Evolutionary conservation across 2,113 vertebrate species (phyloP).

Genomic region (Sminthopsis crassicaudata): DNA sequence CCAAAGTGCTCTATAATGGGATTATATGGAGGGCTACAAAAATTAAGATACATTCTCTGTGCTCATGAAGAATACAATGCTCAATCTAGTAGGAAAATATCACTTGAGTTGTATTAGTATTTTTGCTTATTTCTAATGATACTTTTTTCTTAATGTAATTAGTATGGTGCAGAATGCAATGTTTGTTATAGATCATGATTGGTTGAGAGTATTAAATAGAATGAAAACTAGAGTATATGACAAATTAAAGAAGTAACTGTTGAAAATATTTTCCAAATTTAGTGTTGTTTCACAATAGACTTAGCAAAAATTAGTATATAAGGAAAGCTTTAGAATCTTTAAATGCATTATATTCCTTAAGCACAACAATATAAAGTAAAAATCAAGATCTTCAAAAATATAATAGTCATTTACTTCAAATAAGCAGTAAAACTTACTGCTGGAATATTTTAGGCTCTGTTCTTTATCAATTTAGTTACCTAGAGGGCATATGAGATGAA

Average conservation of each 20-base stretch:
- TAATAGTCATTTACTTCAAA: not conserved
- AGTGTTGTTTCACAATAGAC: not conserved
- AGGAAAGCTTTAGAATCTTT: not conserved
- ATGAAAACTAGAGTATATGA: not conserved
- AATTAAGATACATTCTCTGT: not conserved
- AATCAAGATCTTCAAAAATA: not conserved
- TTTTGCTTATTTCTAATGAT: not conserved
- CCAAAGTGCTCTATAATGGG: not conserved
- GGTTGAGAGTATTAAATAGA: not conserved
- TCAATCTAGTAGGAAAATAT: not conserved
- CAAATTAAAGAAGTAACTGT: not conserved
- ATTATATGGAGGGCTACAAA: not conserved
- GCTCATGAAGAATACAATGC: not conserved
- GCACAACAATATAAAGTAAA: not conserved
- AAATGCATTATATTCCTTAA: not conserved
- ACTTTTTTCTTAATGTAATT: not conserved
- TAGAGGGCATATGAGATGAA: not conserved
- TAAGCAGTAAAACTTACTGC: not conserved
- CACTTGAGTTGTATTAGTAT: not conserved
- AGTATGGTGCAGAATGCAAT: not conserved
- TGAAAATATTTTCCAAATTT: not conserved
- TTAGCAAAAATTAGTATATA: not conserved
- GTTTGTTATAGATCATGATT: not conserved
- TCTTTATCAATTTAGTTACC: not conserved
- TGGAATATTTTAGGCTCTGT: not conserved